Evolutionary conservation across 2,797 vertebrate genomes (phyloP).

Genomic region (Cichlasoma orientale): DNA sequence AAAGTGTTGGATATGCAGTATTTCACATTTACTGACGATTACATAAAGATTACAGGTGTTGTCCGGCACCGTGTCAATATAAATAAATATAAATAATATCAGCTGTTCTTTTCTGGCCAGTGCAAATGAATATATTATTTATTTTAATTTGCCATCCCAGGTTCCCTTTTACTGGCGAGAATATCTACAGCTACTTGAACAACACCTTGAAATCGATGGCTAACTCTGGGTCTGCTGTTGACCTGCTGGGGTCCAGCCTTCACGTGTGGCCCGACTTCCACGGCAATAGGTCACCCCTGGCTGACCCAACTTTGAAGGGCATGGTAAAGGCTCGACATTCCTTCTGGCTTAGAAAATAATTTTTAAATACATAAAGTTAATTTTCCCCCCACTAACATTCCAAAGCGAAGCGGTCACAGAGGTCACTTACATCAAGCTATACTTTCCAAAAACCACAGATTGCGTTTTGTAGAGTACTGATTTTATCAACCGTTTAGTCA

Average conservation of each 20-base stretch:
- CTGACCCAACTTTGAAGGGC: conserved; percentile 92
- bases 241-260: conserved; percentile 89
- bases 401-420: too few species aligned
- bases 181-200: conserved; percentile 91
- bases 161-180: conserved; percentile 75
- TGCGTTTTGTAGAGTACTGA: too few species aligned
- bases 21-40: background rate
- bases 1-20: fast-evolving
- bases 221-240: conserved; percentile 77
- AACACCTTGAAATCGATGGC: conserved; percentile 87
- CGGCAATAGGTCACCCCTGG: conserved; percentile 95
- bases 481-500: background rate
- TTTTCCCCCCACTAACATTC: too few species aligned
- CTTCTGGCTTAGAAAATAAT: too few species aligned
- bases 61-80: background rate
- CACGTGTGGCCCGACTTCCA: conserved; percentile 99
- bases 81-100: background rate
- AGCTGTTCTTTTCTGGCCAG: background rate
- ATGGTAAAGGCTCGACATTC: conserved; percentile 83
- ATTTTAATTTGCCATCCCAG: background rate
- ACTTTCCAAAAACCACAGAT: too few species aligned
- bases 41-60: background rate
- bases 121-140: background rate
- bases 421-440: too few species aligned
- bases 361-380: too few species aligned